Evolutionary conservation across 1,140 invertebrate genomes (phyloP).

Genomic region (Orchestia grillus): DNA sequence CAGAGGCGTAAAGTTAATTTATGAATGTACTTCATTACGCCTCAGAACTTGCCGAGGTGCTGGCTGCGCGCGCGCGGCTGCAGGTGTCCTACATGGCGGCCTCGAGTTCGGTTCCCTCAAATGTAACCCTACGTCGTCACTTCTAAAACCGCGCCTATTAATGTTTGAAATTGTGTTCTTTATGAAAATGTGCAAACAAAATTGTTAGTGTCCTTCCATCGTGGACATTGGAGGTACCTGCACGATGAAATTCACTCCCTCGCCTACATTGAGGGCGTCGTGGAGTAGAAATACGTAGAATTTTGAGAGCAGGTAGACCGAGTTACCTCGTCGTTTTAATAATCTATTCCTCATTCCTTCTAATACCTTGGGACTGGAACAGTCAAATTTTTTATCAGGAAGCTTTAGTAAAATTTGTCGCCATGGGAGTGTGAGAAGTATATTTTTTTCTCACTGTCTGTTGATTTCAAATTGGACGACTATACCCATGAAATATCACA

Average conservation of each 20-base stretch:
- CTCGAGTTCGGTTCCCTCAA: background rate
- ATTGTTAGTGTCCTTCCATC: too few species aligned
- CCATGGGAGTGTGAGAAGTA: background rate
- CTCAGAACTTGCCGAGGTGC: background rate
- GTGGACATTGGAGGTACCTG: background rate
- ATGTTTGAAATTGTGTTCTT: too few species aligned
- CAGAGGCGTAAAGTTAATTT: slow-evolving; percentile 17
- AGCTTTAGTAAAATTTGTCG: background rate
- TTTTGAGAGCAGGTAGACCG: too few species aligned
- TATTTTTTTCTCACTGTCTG: background rate
- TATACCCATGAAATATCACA: background rate
- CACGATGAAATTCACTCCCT: background rate
- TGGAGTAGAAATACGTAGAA: background rate
- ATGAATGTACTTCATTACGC: background rate
- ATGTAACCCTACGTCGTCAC: too few species aligned
- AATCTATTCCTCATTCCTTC: too few species aligned
- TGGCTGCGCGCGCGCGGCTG: background rate
- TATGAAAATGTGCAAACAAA: too few species aligned
- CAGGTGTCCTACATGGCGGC: background rate
- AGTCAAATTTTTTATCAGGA: background rate
- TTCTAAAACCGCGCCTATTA: too few species aligned
- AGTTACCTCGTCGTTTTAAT: too few species aligned
- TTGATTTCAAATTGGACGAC: background rate
- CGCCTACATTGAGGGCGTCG: background rate
- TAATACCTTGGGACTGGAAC: too few species aligned